These are phyloP conservation scores for Opisthocomus hoazin DNA, from an alignment of 2,113 vertebrate genomes.

Conservation along the genomic window DNA sequence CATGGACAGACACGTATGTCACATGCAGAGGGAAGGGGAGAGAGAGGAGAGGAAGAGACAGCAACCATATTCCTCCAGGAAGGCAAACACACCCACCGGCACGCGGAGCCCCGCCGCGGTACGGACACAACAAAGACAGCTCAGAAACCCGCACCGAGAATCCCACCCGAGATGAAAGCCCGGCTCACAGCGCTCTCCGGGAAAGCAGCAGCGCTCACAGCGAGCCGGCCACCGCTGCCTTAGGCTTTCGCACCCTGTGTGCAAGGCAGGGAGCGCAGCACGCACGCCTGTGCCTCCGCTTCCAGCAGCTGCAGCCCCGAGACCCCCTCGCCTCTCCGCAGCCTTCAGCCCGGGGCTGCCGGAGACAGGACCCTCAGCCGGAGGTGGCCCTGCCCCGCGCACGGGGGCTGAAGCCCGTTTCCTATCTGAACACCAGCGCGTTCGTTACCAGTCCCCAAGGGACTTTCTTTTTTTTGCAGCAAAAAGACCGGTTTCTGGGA, in stretches of 20 bases:
- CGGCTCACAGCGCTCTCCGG: not conserved
- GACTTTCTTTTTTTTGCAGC: not conserved
- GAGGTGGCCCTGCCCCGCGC: not conserved
- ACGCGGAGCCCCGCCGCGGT: not conserved
- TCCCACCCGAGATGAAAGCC: not conserved
- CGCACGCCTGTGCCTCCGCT: not conserved
- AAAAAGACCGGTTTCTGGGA: not conserved
- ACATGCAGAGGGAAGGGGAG: not conserved
- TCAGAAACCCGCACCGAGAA: not conserved
- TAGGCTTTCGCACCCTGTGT: not conserved
- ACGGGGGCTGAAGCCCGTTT: not conserved
- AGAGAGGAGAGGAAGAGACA: not conserved
- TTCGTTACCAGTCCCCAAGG: not conserved
- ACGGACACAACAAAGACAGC: not conserved
- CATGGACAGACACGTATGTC: not conserved
- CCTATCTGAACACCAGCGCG: accelerated
- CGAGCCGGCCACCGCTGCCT: not conserved
- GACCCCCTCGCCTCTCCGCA: not conserved
- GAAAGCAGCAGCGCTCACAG: not conserved
- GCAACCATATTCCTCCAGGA: not conserved
- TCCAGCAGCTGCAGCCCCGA: not conserved
- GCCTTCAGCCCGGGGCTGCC: not conserved
- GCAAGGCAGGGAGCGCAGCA: not conserved
- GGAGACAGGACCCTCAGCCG: not conserved
- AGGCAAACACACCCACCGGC: not conserved